phyloP scores from a whole-genome alignment of 2,797 vertebrate genomes.

The Rallus crepitans region DNA sequence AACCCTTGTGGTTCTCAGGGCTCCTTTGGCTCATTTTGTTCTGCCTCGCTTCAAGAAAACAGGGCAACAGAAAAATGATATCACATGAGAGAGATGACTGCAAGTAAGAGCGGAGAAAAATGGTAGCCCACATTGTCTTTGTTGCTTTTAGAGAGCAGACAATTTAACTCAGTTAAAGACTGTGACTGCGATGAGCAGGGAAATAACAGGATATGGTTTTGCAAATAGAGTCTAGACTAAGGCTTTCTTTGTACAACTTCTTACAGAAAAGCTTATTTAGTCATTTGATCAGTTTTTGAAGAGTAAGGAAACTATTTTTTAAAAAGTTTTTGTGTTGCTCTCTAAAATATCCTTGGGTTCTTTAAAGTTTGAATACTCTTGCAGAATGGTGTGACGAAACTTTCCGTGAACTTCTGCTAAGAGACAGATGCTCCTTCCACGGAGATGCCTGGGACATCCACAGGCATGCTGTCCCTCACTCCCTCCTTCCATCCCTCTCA shows the following conservation, averaged over 20 bases:
- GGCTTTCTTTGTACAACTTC: background rate
- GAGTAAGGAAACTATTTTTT: background rate
- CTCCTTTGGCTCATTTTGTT: background rate
- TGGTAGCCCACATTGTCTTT: background rate
- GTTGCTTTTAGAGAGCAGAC: background rate
- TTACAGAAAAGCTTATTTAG: background rate
- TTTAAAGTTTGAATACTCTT: background rate
- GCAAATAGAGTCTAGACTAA: background rate
- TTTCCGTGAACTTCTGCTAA: background rate
- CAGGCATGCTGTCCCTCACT: rapidly evolving
- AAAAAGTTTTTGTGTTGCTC: background rate
- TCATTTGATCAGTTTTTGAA: background rate
- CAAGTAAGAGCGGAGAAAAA: background rate
- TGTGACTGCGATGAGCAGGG: rapidly evolving
- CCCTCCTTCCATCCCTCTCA: too few relatives aligned
- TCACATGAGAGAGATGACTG: background rate
- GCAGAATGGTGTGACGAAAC: background rate
- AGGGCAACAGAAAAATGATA: background rate
- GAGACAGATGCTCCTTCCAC: background rate
- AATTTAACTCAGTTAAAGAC: background rate
- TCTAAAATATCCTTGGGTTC: background rate
- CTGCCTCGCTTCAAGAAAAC: background rate
- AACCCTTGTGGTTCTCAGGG: background rate
- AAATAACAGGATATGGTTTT: background rate
- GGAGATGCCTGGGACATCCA: background rate